A percentile compares a stretch with the other conserved stretches of the same genome.
These are phyloP conservation scores for Apotomis capreana DNA, from an alignment of 2,888 invertebrate genomes.

Conservation along the genomic window DNA sequence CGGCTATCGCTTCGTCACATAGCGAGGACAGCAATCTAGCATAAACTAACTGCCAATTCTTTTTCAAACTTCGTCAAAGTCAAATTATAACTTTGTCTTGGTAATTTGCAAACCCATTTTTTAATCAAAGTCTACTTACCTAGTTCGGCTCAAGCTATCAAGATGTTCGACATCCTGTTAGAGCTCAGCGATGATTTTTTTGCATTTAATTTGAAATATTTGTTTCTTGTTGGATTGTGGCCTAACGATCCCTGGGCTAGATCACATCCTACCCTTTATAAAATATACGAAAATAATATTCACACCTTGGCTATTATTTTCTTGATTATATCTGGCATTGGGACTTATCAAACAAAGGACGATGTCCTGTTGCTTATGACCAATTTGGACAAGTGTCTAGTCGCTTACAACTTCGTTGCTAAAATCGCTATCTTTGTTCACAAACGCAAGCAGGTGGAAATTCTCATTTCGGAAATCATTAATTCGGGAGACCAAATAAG, in stretches of 20 bases:
- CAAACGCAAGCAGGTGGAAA: slow-evolving; percentile 55
- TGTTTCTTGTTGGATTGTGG: slow-evolving; percentile 69
- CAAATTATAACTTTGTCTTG: slow-evolving; percentile 35
- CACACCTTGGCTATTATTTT: slow-evolving; percentile 55
- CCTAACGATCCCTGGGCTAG: slow-evolving; percentile 54
- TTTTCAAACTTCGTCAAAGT: slow-evolving; percentile 19
- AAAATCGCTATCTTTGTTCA: slow-evolving; percentile 61
- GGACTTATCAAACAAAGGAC: slow-evolving; percentile 55
- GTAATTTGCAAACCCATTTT: not conserved
- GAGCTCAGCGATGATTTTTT: slow-evolving; percentile 55
- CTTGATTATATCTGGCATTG: slow-evolving; percentile 58
- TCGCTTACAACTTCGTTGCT: slow-evolving; percentile 61
- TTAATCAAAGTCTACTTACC: not conserved
- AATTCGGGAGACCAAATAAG: slow-evolving; percentile 62
- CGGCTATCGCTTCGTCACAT: not conserved
- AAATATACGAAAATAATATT: slow-evolving; percentile 56
- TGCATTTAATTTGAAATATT: slow-evolving; percentile 65
- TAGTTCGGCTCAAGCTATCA: slow-evolving; percentile 1
- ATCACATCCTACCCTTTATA: slow-evolving; percentile 53
- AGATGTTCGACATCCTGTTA: slow-evolving; percentile 35
- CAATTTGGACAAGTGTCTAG: slow-evolving; percentile 65
- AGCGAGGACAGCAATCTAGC: not conserved
- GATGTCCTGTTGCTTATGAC: slow-evolving; percentile 56
- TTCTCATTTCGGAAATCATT: slow-evolving; percentile 61
- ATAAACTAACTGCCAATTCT: slow-evolving; percentile 2